Evolutionary conservation across 1,140 invertebrate species (phyloP), one percentile per base, ranked within the genome.

Genomic region (Oscheius sp.): DNA sequence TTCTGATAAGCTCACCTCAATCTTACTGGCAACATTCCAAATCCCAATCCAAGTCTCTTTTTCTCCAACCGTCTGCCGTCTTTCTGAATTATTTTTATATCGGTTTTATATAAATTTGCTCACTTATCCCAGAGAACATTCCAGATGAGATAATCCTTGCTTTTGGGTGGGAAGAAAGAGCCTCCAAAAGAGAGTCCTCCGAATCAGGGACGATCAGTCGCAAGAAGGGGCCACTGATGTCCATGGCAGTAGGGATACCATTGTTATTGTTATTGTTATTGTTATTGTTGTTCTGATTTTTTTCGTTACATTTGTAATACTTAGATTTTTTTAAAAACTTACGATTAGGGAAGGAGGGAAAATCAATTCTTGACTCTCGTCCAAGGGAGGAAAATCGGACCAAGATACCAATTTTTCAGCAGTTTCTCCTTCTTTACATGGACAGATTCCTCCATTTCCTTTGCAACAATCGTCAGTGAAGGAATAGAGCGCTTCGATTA

Each of bases 331-430:
- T 10, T 2, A 34, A 34, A 29, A 45, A 68, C 63, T 83, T 78
- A 93, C 86, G 85, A 91, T 90, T 52, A 96, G 85, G 84, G 94
- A 91, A 1, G 93, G 91, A 49, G 94, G 94, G 86, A 96, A 96
- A 79, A 95, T 94, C 0, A 91, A 90, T 86, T 96, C 93, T 84
- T 95, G 93, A 15, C 90, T 88, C 3, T 90, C 85, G 86, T 95
- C 91, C 70, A 91, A 91, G 0, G 91, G 91, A 35, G 87, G 84
- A 84, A 93, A 93, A 80, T 90, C 87, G 20, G 87, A 89, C 29
- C 87, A 82, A 78, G 89, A 85, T 80, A 91, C 91, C 18, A 79
- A 38, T 28, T 46, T 52, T 45, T 71, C 69, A 2, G n/a, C 36
- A 38, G 26, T 42, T 66, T 72, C 34, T 34, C 13, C 36, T 34